Evolutionary conservation across 2,888 invertebrate species (phyloP).

Genomic region (Tinea trinotella): DNA sequence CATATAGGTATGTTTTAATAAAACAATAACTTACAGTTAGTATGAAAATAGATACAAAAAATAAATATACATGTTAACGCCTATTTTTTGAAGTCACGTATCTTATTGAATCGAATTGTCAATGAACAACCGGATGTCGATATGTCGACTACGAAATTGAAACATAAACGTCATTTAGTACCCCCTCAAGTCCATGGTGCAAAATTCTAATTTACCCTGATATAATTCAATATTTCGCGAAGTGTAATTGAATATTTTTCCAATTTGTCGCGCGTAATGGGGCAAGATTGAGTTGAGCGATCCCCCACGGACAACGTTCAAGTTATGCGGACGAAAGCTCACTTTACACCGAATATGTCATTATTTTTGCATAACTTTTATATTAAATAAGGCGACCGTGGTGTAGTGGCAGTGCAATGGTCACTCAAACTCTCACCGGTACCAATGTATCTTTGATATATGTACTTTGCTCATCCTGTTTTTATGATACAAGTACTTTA

Average conservation of each 20-base stretch:
- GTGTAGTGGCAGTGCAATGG: no score
- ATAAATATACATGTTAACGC: no score
- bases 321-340: slow-evolving; percentile 23
- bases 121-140: not conserved
- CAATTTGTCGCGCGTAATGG: slow-evolving; percentile 72
- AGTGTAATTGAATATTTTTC: slow-evolving; percentile 73
- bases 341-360: slow-evolving; percentile 9
- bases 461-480: no score
- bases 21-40: no score
- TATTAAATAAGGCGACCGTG: no score
- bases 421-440: no score
- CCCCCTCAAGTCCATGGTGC: slow-evolving; percentile 37
- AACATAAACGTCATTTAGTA: slow-evolving; percentile 15
- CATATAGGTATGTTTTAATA: no score
- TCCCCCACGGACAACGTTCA: slow-evolving; percentile 40
- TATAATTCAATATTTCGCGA: slow-evolving; percentile 71
- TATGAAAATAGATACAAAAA: no score
- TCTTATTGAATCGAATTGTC: no score
- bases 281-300: slow-evolving; percentile 70
- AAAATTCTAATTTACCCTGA: slow-evolving; percentile 67
- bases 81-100: no score
- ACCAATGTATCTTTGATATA: no score
- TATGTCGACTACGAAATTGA: not conserved
- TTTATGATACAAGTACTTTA: no score
- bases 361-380: not conserved